Evolutionary conservation across 2,888 invertebrate species (phyloP).

Genomic region (Ceriagrion tenellum): DNA sequence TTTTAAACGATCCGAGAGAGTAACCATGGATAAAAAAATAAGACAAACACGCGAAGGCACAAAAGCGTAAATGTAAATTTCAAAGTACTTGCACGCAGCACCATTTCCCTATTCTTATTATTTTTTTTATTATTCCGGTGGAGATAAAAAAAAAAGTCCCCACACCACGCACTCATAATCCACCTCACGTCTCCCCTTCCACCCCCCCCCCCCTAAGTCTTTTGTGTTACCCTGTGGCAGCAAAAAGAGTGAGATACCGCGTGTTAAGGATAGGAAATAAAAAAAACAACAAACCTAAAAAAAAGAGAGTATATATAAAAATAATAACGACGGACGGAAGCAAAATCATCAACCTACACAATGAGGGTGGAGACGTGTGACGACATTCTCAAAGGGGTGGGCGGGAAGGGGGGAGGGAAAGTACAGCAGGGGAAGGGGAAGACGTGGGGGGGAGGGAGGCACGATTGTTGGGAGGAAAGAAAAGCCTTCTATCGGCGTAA

Average conservation of each 20-base stretch:
- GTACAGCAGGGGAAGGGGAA: neutral
- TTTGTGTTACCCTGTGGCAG: neutral
- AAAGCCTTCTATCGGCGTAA: neutral
- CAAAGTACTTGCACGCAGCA: neutral
- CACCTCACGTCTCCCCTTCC: neutral
- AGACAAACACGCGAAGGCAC: too few species aligned
- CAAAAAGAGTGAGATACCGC: neutral
- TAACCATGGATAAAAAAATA: neutral
- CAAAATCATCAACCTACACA: slow-evolving; percentile 23
- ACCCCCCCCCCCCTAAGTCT: neutral
- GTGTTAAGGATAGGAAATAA: slow-evolving; percentile 1
- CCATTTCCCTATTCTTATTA: too few species aligned
- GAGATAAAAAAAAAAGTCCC: neutral
- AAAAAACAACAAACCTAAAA: neutral
- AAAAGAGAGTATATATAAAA: neutral
- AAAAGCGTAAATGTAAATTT: neutral
- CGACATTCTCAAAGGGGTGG: neutral
- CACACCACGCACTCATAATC: neutral
- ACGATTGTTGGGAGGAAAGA: neutral
- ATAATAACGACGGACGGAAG: neutral
- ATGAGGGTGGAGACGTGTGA: neutral
- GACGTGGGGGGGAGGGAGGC: neutral
- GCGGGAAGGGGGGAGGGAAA: neutral
- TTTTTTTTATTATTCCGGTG: neutral
- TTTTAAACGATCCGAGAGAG: neutral